These are phyloP conservation scores for Agrilus biguttatus DNA, from an alignment of 2,888 invertebrate genomes.

Conservation along the genomic window DNA sequence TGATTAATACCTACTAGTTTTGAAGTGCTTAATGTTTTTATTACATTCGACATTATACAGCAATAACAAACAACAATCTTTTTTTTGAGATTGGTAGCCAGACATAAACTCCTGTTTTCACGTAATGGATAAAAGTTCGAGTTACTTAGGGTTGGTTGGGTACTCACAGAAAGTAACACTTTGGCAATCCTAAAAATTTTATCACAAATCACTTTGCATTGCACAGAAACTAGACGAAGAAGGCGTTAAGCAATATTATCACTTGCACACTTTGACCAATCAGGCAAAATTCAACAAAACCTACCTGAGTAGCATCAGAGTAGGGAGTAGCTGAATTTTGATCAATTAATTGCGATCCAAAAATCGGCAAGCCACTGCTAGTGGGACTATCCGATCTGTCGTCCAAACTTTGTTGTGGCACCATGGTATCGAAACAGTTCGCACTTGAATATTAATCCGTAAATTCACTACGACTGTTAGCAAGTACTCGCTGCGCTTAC, in stretches of 20 bases:
- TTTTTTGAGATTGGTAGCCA: no score
- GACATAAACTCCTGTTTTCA: no score
- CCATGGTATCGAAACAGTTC: slow-evolving; percentile 38
- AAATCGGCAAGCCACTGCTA: slow-evolving; percentile 53
- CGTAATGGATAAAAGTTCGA: no score
- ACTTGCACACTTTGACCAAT: background rate
- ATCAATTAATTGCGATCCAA: slow-evolving; percentile 83
- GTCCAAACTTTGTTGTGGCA: slow-evolving; percentile 52
- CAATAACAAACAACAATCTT: no score
- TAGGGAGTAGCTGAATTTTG: slow-evolving; percentile 89
- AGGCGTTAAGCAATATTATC: no score
- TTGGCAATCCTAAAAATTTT: slow-evolving; percentile 13
- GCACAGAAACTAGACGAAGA: no score
- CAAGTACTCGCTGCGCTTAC: slow-evolving; percentile 23
- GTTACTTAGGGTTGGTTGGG: no score
- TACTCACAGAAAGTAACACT: slow-evolving; percentile 2
- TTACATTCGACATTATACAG: no score
- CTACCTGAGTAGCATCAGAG: slow-evolving; percentile 95
- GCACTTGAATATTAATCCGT: slow-evolving; percentile 7
- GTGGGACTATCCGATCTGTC: slow-evolving; percentile 29
- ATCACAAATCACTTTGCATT: background rate
- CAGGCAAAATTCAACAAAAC: slow-evolving; percentile 14
- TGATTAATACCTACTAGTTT: no score
- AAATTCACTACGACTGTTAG: slow-evolving; percentile 15
- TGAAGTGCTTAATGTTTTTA: no score